Percentiles rank a stretch among this genome's conserved stretches.
Conservation (phyloP, 2,888 invertebrate species). For the Cyclophora albipunctata region DNA sequence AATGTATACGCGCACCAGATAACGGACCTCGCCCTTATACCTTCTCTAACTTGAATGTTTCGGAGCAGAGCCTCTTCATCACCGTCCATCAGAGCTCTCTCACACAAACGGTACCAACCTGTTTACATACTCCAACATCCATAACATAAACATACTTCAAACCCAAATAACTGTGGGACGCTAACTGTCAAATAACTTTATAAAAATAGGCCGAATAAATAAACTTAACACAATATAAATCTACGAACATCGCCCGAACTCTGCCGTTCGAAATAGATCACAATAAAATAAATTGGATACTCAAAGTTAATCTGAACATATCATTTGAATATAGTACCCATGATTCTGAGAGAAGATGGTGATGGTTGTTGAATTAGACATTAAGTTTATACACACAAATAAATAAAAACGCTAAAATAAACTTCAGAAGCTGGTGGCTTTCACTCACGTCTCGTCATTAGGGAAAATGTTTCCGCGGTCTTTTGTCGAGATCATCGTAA, state of each 20-base stretch:
- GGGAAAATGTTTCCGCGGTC: slow-evolving; percentile 43
- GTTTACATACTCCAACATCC: slow-evolving; percentile 44
- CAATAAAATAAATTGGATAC: slow-evolving; percentile 36
- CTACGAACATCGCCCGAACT: slow-evolving; percentile 21
- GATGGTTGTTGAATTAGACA: slow-evolving; percentile 26
- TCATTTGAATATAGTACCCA: slow-evolving; percentile 22
- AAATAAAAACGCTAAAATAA: slow-evolving; percentile 40
- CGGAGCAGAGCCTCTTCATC: slow-evolving; percentile 23
- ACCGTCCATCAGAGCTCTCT: slow-evolving; percentile 30
- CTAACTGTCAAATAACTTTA: slow-evolving; percentile 24
- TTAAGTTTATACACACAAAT: slow-evolving; percentile 41
- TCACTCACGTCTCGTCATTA: slow-evolving; percentile 62
- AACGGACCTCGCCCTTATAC: slow-evolving; percentile 63
- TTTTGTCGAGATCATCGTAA: slow-evolving; percentile 21
- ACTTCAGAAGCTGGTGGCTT: slow-evolving; percentile 41
- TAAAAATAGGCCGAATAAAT: slow-evolving; percentile 26
- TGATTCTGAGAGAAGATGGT: slow-evolving; percentile 14
- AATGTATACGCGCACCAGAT: slow-evolving; percentile 46
- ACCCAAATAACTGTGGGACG: slow-evolving; percentile 13
- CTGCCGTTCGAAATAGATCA: slow-evolving; percentile 19
- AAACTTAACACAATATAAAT: slow-evolving; percentile 20
- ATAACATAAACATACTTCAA: slow-evolving; percentile 28
- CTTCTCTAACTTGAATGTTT: slow-evolving; percentile 22
- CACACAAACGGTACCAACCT: slow-evolving; percentile 33
- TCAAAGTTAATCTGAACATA: slow-evolving; percentile 28